Evolutionary conservation across 1,140 invertebrate genomes (phyloP), one percentile per base, ranked within the genome.

Genomic region (Lutraria rhynchaena): DNA sequence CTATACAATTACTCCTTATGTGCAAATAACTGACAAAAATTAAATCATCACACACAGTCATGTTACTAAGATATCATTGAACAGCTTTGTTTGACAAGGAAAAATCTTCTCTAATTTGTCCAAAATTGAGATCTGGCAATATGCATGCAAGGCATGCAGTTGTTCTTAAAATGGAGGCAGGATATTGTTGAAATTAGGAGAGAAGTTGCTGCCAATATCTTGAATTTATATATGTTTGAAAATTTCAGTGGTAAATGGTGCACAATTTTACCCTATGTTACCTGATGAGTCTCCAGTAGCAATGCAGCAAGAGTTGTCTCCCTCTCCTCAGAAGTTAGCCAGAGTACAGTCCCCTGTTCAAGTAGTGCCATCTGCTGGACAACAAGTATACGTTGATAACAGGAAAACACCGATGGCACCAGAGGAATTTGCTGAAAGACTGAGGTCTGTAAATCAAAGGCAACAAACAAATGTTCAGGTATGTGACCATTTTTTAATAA

Each of bases 391-490:
- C n/a, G 13, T 46, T 37, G 49, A 27, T 41, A 46, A 15, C 27
- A 55, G 49, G 69, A 55, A 55, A 31, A 57, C 63, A 3, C 29
- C 75, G 0, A 77, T 77, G 75, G 37, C 60, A 5, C 44, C 75
- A 1, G 49, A 31, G 13, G 75, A 65, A 24, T 67, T 77, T 67
- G 22, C 61, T 24, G 61, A 55, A 13, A 77, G 24, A 67, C 31
- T 77, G 19, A 22, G 44, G 19, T 3, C 33, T 49, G 24, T 58
- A 3, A 67, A 77, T 67, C 37, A 65, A 22, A 35, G 29, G 22
- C 76, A 80, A 31, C 76, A 80, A 49, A 80, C 76, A n/a, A 80
- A 80, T 80, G 63, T 80, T 19, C 63, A 80, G 76, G 76, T 80
- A 67, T 11, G n/a, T 19, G 24, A 53, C 24, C 9, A 1, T 53